A percentile compares a stretch with the other conserved stretches of the same genome.
Evolutionary conservation across 2,888 invertebrate species (phyloP).

Genomic region (Trissolcus japonicus): DNA sequence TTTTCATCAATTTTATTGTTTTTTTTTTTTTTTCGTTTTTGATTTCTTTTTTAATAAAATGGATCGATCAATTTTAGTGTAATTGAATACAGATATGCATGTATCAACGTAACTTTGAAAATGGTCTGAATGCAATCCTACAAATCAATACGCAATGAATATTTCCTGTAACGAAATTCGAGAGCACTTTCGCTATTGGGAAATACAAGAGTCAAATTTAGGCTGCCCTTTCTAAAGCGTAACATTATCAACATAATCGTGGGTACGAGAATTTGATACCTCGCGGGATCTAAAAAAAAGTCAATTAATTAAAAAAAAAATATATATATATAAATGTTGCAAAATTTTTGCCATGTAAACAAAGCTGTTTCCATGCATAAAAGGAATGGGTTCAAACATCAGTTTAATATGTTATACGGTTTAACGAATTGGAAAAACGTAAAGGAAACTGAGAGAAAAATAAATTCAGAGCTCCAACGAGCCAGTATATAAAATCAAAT

Average conservation of each 20-base stretch:
- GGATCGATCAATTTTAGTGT: constrained; percentile 11
- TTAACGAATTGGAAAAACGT: not conserved
- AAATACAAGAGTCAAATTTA: constrained; percentile 26
- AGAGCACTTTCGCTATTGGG: constrained; percentile 24
- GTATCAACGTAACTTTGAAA: constrained; percentile 30
- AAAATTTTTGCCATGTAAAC: no score
- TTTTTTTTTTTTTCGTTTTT: constrained; percentile 1
- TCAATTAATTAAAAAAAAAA: no score
- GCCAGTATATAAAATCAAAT: not conserved
- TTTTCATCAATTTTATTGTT: no score
- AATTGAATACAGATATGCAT: constrained; percentile 30
- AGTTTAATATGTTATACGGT: no score
- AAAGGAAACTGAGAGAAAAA: not conserved
- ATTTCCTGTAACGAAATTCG: constrained; percentile 26
- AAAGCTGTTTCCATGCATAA: no score
- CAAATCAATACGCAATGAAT: constrained; percentile 32
- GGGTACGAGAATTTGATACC: no score
- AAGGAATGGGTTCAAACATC: no score
- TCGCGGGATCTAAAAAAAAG: no score
- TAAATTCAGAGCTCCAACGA: not conserved
- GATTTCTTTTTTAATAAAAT: not conserved
- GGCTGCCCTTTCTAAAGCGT: constrained; percentile 18
- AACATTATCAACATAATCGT: constrained; percentile 7
- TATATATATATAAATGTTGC: no score
- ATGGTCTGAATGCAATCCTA: constrained; percentile 19